Percentiles rank a stretch among this genome's conserved stretches.
Conservation (phyloP, 2,888 invertebrate species). For the Acrobasis consociella region DNA sequence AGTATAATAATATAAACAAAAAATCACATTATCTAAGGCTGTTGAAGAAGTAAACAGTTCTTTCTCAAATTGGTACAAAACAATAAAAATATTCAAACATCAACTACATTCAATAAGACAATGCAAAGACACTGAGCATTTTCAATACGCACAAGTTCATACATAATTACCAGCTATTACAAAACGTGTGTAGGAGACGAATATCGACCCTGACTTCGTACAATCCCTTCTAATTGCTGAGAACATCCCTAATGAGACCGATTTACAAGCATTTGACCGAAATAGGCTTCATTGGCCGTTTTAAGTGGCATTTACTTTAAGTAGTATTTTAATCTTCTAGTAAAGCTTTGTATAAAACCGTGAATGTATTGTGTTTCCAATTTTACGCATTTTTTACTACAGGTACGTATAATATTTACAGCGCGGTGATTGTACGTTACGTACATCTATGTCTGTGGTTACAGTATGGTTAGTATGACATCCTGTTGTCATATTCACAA, state of each 20-base stretch:
- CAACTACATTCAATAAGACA: not conserved
- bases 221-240: constrained; percentile 35
- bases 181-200: constrained; percentile 71
- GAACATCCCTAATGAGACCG: constrained; percentile 31
- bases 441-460: no score
- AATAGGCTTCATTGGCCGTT: not conserved
- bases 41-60: no score
- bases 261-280: constrained; percentile 10
- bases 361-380: no score
- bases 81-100: no score
- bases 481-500: no score
- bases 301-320: not conserved
- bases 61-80: no score
- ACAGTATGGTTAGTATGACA: no score
- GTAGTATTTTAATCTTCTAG: not conserved
- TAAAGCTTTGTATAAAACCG: not conserved
- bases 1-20: no score
- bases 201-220: constrained; percentile 44
- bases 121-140: constrained; percentile 40
- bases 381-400: no score
- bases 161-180: constrained; percentile 32
- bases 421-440: no score
- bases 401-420: no score
- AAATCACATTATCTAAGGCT: no score
- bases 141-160: constrained; percentile 51